Base-by-base conservation (phyloP, 2,888 invertebrate species). In the Galerucella calmariensis region DNA sequence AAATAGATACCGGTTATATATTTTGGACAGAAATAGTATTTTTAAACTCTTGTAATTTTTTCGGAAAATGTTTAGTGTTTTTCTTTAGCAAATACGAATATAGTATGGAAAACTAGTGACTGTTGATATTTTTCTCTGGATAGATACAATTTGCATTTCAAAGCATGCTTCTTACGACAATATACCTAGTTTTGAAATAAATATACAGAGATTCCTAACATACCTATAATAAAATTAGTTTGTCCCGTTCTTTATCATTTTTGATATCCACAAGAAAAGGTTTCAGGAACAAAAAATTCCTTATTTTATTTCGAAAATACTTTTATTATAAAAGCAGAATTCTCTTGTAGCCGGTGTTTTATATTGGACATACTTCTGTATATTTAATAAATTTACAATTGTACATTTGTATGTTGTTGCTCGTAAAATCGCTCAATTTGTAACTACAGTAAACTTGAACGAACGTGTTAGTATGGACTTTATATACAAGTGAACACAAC, bases 321-420 rank as follows among this genome's bases (percentile, higher is more conserved):
- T 65, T 70, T 70, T 70, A 70, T 70, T 70, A 65, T 44, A 44
- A 44, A 70, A 56, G 20, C 70, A 63, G 48, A 63, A 70, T 65
- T 63, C 46, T 44, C 56, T 56, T 35, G 35, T 20, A 70, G 20
- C 70, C 70, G 70, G 70, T 70, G 70, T 65, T 65, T 63, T 70
- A 65, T 65, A 70, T 56, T 41, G 70, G 20, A 62, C 51, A 63
- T 56, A 63, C 51, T 56, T 63, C 70, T 9, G 27, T 62, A 48
- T 70, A 63, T 70, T 70, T 62, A 70, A 70, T 70, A 70, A 70
- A 70, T 70, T 51, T 14, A 53, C 53, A 53, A 53, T 53, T 14
- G 53, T 68, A 9, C 14, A 56, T 59, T 10, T 59, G 59, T 8
- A 27, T 53, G 12, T 53, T 53, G 53, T 16, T 53, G 53, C 16